These are phyloP conservation scores for Laupala kohalensis DNA, from an alignment of 1,140 invertebrate species.

Conservation along the genomic window DNA sequence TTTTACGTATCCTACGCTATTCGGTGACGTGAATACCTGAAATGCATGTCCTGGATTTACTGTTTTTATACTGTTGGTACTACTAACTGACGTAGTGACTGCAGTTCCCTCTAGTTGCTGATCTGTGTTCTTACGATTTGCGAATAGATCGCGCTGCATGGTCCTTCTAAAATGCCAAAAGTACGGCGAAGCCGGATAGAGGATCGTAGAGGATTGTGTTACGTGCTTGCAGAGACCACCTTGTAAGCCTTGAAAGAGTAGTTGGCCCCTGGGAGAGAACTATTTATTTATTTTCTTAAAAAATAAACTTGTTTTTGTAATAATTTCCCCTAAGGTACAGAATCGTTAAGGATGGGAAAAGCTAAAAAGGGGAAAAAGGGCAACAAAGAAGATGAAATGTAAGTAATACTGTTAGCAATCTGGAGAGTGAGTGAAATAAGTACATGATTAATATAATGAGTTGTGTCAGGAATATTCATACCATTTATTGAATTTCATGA, in stretches of 20 bases:
- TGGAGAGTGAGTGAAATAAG: too few species aligned
- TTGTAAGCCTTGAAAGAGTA: neutral
- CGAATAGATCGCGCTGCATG: neutral
- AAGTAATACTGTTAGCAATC: constrained; percentile 27
- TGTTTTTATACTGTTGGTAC: too few species aligned
- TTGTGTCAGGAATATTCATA: too few species aligned
- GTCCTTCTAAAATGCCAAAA: neutral
- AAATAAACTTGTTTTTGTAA: neutral
- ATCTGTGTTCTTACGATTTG: neutral
- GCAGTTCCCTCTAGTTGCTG: neutral
- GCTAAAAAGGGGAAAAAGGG: constrained; percentile 53
- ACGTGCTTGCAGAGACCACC: neutral
- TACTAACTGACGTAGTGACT: too few species aligned
- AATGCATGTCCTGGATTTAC: too few species aligned
- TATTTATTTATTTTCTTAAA: neutral
- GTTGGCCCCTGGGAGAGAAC: neutral
- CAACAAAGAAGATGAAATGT: constrained; percentile 47
- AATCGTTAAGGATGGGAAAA: constrained; percentile 43
- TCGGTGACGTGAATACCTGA: too few species aligned
- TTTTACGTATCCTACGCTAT: too few species aligned
- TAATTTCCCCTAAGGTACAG: neutral
- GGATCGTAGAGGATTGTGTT: neutral
- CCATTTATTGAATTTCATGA: too few species aligned
- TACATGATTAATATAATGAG: too few species aligned
- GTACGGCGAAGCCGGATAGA: neutral